Evolutionary conservation across 2,888 invertebrate genomes (phyloP).

Genomic region (Orthosia cruda): DNA sequence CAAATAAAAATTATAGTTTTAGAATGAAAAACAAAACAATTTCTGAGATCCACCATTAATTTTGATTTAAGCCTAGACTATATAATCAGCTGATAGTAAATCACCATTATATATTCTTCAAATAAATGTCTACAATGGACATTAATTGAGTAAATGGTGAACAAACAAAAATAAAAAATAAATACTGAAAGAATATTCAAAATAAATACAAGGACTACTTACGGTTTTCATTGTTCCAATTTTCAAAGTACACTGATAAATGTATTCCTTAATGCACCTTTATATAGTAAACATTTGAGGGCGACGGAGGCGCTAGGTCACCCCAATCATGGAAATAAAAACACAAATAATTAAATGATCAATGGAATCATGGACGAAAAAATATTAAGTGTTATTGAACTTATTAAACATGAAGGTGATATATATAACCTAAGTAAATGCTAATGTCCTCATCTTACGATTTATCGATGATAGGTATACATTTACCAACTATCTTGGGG

Average conservation of each 20-base stretch:
- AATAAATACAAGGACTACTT: conserved; percentile 8
- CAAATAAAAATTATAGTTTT: too few species aligned
- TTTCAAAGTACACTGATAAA: conserved; percentile 15
- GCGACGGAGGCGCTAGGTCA: not conserved
- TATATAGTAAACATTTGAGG: conserved; percentile 27
- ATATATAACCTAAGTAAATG: not conserved
- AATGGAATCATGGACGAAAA: not conserved
- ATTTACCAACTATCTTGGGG: too few species aligned
- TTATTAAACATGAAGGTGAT: not conserved
- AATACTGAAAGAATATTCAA: not conserved
- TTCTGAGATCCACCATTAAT: too few species aligned
- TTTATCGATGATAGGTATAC: not conserved
- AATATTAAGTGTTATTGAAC: not conserved
- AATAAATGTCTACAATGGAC: not conserved
- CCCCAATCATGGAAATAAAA: not conserved
- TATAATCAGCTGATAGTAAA: not conserved
- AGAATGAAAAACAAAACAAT: too few species aligned
- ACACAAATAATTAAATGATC: not conserved
- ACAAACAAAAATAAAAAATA: not conserved
- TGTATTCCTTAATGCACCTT: not conserved
- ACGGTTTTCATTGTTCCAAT: conserved; percentile 39
- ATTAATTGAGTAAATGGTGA: not conserved
- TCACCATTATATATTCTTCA: not conserved
- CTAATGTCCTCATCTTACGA: not conserved
- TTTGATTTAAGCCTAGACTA: too few species aligned